Base-by-base conservation (phyloP, 2,797 vertebrate species). In the Kryptolebias ocellatus region DNA sequence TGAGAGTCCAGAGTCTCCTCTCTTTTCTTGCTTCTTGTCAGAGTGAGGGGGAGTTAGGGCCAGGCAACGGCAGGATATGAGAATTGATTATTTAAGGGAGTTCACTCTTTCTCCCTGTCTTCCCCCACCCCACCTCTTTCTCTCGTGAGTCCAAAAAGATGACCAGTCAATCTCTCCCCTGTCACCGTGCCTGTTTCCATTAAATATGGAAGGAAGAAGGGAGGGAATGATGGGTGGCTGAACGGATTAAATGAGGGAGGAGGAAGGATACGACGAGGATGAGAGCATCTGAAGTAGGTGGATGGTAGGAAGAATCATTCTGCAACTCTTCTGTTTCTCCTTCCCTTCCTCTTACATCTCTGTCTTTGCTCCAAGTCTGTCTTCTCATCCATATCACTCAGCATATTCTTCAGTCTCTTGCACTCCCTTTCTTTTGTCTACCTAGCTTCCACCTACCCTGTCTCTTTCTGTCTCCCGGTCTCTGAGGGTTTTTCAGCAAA, bases 271-370 rank as follows among this genome's bases (percentile, higher is more conserved):
- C 86, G 65, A 70, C 78, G 63, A 82, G 78, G 72, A 83, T 76
- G 76, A 84, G 76, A 85, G 83, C 82, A 78, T 87, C 83, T 85
- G 84, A 84, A 87, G 88, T 88, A 87, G 86, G 85, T 81, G 87
- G 87, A 85, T 79, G 83, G 74, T 74, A 83, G 63, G 71, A 86
- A 74, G 78, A 82, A 88, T 88, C 84, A 78, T 67, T 84, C 84
- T 76, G 83, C 75, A 88, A 89, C 83, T 91, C 82, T 77, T 85
- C 78, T 83, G 57, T 67, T 78, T 83, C 83, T 67, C 76, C 63
- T 80, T 71, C 80, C 60, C 72, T 84, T 77, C 76, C 80, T 83
- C 80, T 81, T 74, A 86, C 79, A 83, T 84, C 71, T 84, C 64
- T 81, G 80, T 81, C 83, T 78, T 72, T 63, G 74, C 81, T 90